A percentile compares a stretch with the other conserved stretches of the same genome.
These are phyloP conservation scores for Adrianichthys oophorus DNA, from an alignment of 2,797 vertebrate species.

Conservation along the genomic window DNA sequence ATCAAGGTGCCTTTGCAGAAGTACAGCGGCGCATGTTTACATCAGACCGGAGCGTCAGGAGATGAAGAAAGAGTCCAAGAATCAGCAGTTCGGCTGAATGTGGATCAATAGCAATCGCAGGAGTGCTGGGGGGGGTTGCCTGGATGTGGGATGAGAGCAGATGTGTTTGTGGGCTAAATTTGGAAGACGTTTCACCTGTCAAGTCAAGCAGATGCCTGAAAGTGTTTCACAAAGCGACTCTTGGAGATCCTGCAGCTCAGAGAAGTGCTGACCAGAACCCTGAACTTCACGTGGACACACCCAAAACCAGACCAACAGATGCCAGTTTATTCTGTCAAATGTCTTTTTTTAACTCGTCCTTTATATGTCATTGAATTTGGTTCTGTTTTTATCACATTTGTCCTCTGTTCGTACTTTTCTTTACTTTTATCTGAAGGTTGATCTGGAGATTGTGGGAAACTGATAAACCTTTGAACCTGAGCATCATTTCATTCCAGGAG, in stretches of 20 bases:
- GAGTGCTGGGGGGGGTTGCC: slow-evolving; percentile 16
- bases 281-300: neutral
- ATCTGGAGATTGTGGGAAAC: too few relatives aligned
- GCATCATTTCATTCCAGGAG: too few relatives aligned
- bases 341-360: too few relatives aligned
- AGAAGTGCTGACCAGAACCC: neutral
- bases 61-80: slow-evolving; percentile 15
- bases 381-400: too few relatives aligned
- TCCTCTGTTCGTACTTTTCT: too few relatives aligned
- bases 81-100: slow-evolving; percentile 18
- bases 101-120: slow-evolving; percentile 36
- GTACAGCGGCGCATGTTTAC: neutral
- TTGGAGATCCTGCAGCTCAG: neutral
- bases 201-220: slow-evolving; percentile 5
- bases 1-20: slow-evolving; percentile 3
- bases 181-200: slow-evolving; percentile 6
- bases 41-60: neutral
- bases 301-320: too few relatives aligned
- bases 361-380: too few relatives aligned
- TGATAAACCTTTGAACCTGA: too few relatives aligned
- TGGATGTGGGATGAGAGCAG: neutral
- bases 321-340: too few relatives aligned
- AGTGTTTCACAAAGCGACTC: neutral
- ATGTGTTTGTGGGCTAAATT: neutral
- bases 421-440: too few relatives aligned